These are phyloP conservation scores for Drosophila acutilabella DNA, from an alignment of 2,888 invertebrate species.

Conservation along the genomic window DNA sequence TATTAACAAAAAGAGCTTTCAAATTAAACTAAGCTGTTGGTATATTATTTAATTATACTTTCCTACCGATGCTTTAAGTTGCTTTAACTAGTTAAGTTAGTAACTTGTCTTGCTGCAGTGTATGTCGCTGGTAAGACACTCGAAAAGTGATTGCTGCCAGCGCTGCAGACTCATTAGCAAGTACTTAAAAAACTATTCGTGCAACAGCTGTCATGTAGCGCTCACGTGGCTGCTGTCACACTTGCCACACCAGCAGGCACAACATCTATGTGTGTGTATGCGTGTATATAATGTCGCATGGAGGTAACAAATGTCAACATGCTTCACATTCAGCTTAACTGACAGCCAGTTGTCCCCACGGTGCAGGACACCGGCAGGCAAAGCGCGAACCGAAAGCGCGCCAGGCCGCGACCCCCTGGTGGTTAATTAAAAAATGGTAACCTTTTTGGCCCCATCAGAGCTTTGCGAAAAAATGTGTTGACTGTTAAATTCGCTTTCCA, in stretches of 20 bases:
- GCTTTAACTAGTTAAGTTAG: too few relatives aligned
- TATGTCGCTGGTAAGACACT: slow-evolving; percentile 3
- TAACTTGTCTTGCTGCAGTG: not conserved
- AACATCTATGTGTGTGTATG: not conserved
- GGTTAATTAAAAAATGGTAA: slow-evolving; percentile 73
- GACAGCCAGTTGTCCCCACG: slow-evolving; percentile 50
- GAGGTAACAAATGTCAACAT: slow-evolving; percentile 78
- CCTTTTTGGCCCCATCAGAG: slow-evolving; percentile 19
- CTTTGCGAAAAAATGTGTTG: slow-evolving; percentile 45
- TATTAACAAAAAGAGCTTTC: too few relatives aligned
- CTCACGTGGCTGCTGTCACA: slow-evolving; percentile 34
- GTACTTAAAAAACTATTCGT: slow-evolving; percentile 77
- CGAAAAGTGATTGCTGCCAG: slow-evolving; percentile 7
- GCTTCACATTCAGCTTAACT: slow-evolving; percentile 56
- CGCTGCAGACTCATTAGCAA: slow-evolving; percentile 73
- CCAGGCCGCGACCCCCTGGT: slow-evolving; percentile 49
- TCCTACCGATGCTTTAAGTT: too few relatives aligned
- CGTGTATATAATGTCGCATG: slow-evolving; percentile 67
- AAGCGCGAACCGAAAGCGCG: slow-evolving; percentile 2
- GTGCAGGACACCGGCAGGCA: slow-evolving; percentile 10
- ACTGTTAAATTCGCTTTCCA: slow-evolving; percentile 31
- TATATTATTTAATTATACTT: too few relatives aligned
- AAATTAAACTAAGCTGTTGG: too few relatives aligned
- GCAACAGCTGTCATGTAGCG: slow-evolving; percentile 72
- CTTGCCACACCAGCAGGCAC: slow-evolving; percentile 26